Conservation (phyloP, 2,113 vertebrate genomes). For the Caloenas nicobarica region DNA sequence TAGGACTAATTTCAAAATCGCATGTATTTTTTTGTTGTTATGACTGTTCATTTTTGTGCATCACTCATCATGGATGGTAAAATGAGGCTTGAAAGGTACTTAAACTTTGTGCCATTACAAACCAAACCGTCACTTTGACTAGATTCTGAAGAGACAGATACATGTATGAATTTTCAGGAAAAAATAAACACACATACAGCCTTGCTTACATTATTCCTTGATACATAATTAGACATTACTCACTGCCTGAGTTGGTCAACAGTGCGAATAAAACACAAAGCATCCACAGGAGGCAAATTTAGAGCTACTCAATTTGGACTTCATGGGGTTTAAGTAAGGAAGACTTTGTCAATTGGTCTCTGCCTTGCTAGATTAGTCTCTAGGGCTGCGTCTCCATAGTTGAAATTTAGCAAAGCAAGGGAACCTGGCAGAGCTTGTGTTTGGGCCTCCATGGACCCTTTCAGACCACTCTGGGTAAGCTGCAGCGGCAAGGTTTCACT, state of each 20-base stretch:
- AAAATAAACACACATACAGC: neutral
- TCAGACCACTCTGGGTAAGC: neutral
- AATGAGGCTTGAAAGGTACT: neutral
- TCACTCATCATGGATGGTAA: neutral
- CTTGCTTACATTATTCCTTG: neutral
- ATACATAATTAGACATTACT: constrained; percentile 40
- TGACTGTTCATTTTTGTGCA: neutral
- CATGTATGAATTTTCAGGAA: neutral
- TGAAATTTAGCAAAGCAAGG: neutral
- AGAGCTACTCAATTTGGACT: constrained; percentile 40
- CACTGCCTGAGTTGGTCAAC: constrained; percentile 30
- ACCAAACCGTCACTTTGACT: neutral
- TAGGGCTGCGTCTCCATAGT: neutral
- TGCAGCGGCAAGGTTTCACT: neutral
- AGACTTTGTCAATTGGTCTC: constrained; percentile 8
- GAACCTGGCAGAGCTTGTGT: neutral
- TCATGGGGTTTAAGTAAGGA: constrained; percentile 5
- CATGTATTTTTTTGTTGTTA: neutral
- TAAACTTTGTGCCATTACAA: neutral
- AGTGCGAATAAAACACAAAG: constrained; percentile 39
- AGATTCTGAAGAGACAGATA: neutral
- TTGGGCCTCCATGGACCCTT: rapidly evolving
- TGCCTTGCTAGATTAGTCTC: constrained; percentile 8
- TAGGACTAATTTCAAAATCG: neutral
- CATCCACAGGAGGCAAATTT: constrained; percentile 48